A percentile compares a stretch with the other conserved stretches of the same genome.
These are phyloP conservation scores for Oxytorus armatus DNA, from an alignment of 2,888 invertebrate species.

Conservation along the genomic window DNA sequence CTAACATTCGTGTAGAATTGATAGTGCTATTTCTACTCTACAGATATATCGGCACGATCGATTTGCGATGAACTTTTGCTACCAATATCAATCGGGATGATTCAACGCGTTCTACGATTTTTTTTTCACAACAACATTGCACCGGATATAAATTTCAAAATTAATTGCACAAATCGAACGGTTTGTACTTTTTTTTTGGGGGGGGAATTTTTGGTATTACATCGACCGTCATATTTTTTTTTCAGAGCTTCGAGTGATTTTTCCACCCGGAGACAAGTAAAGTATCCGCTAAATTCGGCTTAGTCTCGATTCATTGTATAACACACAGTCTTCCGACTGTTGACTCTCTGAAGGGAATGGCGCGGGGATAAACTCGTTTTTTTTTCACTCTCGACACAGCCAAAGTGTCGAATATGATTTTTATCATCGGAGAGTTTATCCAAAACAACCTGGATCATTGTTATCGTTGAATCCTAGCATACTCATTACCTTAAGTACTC, in stretches of 20 bases:
- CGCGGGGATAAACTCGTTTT: too few species aligned
- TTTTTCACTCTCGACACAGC: too few species aligned
- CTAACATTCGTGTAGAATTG: constrained; percentile 36
- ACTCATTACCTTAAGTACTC: constrained; percentile 31
- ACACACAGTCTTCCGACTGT: constrained; percentile 12
- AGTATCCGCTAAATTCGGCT: constrained; percentile 23
- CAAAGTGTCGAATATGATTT: constrained; percentile 21
- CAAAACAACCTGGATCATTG: constrained; percentile 14
- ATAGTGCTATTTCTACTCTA: constrained; percentile 37
- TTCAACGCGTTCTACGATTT: not conserved
- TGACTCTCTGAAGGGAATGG: not conserved
- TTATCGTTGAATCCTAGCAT: constrained; percentile 33
- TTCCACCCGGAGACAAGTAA: constrained; percentile 35
- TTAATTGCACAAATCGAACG: constrained; percentile 1
- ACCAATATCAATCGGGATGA: not conserved
- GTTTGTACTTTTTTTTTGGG: constrained; percentile 9
- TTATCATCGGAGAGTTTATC: not conserved
- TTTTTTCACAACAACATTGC: not conserved
- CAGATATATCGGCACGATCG: constrained; percentile 32
- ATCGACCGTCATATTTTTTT: not conserved
- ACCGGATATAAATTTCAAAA: not conserved
- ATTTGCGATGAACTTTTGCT: constrained; percentile 7
- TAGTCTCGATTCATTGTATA: constrained; percentile 21
- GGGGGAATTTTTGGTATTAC: too few species aligned
- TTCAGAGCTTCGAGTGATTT: constrained; percentile 23